Base-by-base conservation (phyloP, 2,113 vertebrate species). In the Peromyscus californicus region DNA sequence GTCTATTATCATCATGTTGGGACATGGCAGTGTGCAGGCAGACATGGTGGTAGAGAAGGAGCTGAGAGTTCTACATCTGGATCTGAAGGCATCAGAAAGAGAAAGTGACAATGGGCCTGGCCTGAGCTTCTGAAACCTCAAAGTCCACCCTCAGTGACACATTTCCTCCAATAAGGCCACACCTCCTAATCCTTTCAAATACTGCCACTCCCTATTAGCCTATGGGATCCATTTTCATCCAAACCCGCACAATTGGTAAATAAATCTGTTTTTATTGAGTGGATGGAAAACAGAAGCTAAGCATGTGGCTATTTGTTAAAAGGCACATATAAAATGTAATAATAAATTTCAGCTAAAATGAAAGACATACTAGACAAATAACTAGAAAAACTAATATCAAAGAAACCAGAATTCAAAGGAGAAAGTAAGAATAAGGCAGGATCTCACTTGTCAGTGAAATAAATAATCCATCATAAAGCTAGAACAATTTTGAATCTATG, bases 261-360 rank as follows among this genome's bases (percentile, higher is more conserved):
- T 63, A 92, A 91, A 24, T 89, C 17, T 92, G 65, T 89, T 90
- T 80, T 51, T 94, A 57, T 57, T 91, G 70, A 4, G 24, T 69
- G 26, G 48, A 75, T 90, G 10, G 95, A 94, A 96, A 97, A 79
- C 39, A 96, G 89, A 90, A 93, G 19, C 42, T 59, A 94, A 22
- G 67, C 2, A 82, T 72, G 57, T n/a, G 11, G 67, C 16, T 93
- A 57, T n/a, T 91, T 82, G 39, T 39, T 82, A 39, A 96, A 85
- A 89, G 7, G 8, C 7, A 93, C 59, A 95, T 17, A 74, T 93
- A 91, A 95, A 91, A 83, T 90, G 85, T 42, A 88, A 84, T 45
- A 39, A 61, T 39, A 61, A 65, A 54, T 16, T 21, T 79, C 76
- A 78, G 48, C 61, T 86, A 91, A 96, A 96, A 93, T 85, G 45